These are phyloP conservation scores for Onthophagus taurus DNA, from an alignment of 1,140 invertebrate genomes.

Conservation along the genomic window DNA sequence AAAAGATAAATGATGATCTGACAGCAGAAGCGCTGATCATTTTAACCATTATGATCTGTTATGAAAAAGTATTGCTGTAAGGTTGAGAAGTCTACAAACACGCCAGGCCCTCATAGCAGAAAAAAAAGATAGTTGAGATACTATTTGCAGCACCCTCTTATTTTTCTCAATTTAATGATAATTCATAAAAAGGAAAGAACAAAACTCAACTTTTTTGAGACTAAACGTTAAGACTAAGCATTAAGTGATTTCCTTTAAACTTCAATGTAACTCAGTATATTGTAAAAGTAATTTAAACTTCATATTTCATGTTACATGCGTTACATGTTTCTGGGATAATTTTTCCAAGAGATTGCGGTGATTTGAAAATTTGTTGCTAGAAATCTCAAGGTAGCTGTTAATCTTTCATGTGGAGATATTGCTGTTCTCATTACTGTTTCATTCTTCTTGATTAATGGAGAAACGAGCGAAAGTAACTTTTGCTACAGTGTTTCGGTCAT, in stretches of 20 bases:
- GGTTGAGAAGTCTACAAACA: conserved; percentile 2
- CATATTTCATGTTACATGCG: too few species aligned
- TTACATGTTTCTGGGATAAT: too few species aligned
- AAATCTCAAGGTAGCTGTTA: too few species aligned
- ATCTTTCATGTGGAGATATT: conserved; percentile 2
- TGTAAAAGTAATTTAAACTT: too few species aligned
- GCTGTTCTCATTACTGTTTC: conserved; percentile 6
- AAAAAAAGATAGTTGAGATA: conserved; percentile 1
- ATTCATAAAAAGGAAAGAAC: neutral
- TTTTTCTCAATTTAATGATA: conserved; percentile 6
- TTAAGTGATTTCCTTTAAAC: conserved; percentile 2
- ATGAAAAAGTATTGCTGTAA: conserved; percentile 4
- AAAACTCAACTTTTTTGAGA: conserved; percentile 5
- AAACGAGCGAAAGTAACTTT: neutral
- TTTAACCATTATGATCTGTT: neutral
- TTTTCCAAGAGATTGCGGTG: too few species aligned
- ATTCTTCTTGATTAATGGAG: conserved; percentile 2
- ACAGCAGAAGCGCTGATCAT: conserved; percentile 2
- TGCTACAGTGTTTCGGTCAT: neutral
- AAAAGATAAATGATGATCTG: conserved; percentile 4
- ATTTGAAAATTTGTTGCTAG: too few species aligned
- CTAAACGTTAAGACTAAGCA: conserved; percentile 2
- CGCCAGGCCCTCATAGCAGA: conserved; percentile 1
- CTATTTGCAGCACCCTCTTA: neutral
- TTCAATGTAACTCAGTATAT: neutral